Evolutionary conservation across 2,113 vertebrate species (phyloP).

Genomic region (Sardina pilchardus): DNA sequence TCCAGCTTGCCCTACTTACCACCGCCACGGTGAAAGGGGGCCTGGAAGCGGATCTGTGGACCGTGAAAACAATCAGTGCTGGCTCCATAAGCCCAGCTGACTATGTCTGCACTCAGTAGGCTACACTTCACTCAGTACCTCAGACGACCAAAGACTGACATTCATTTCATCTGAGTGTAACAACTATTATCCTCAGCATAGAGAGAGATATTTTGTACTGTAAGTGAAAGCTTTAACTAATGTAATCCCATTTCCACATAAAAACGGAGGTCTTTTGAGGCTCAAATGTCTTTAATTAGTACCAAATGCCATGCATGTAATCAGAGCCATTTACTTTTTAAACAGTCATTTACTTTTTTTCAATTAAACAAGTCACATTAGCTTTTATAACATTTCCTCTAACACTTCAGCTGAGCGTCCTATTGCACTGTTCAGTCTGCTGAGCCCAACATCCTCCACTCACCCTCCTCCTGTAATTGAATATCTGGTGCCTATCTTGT

Average conservation of each 20-base stretch:
- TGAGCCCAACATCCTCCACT: neutral
- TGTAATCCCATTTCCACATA: neutral
- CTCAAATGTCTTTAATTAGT: neutral
- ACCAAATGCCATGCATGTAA: neutral
- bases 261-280: neutral
- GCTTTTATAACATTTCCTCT: neutral
- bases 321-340: too few relatives aligned
- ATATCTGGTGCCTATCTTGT: conserved; percentile 15
- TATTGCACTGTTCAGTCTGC: neutral
- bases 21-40: conserved; percentile 41
- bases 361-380: neutral
- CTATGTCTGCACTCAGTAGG: neutral
- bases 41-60: conserved; percentile 41
- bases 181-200: neutral
- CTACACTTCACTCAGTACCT: neutral
- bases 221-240: neutral
- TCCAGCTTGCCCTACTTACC: conserved; percentile 53
- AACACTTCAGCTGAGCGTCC: neutral
- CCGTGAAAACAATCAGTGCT: conserved; percentile 43
- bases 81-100: conserved; percentile 23
- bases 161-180: neutral
- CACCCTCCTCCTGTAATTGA: neutral
- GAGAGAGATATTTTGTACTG: neutral
- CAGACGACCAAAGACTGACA: neutral
- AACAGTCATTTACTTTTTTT: neutral